Base-by-base conservation (phyloP, 2,888 invertebrate genomes). In the Eucera pruinosa region DNA sequence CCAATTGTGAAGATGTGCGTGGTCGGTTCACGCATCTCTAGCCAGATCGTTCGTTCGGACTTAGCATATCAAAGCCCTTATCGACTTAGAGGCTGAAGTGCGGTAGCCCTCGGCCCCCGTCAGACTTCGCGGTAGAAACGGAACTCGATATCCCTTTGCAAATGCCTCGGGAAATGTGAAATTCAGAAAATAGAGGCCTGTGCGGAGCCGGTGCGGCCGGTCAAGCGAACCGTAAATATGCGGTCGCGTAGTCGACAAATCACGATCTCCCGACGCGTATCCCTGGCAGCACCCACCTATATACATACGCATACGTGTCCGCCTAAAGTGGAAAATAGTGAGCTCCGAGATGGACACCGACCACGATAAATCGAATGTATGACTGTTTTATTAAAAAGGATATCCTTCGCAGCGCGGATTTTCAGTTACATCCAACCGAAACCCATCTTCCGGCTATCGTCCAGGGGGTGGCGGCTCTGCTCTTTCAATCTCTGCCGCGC, bases 11-110 rank as follows among this genome's bases (percentile, higher is more conserved):
- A 69, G 81, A 83, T 61, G 50, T 62, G 80, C 81, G 81, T 81
- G 78, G 79, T 81, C 82, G 83, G 78, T 86, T 86, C 82, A 81
- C 84, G 85, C 87, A 82, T 87, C 86, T 86, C 83, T 82, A 80
- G 80, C 78, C 83, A 79, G 87, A 87, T 89, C 88, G 83, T 81
- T 86, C 82, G 75, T 81, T 86, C 82, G 75, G 80, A 87, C 83
- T 89, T 89, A 89, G 88, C 89, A 89, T 89, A 89, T 89, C 89
- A 89, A 89, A 89, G 89, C 87, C 82, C 82, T 81, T 85, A 87
- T 89, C 85, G 84, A 84, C 81, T 81, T 64, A 15, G 60, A 30
- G 80, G 79, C 76, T 80, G 71, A 74, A 76, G 80, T 75, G 75
- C 82, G 73, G 65, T 57, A 61, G 70, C 80, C 83, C 74, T 80